These are phyloP conservation scores for Callorhinus ursinus DNA, from an alignment of 2,113 vertebrate species.

Conservation along the genomic window DNA sequence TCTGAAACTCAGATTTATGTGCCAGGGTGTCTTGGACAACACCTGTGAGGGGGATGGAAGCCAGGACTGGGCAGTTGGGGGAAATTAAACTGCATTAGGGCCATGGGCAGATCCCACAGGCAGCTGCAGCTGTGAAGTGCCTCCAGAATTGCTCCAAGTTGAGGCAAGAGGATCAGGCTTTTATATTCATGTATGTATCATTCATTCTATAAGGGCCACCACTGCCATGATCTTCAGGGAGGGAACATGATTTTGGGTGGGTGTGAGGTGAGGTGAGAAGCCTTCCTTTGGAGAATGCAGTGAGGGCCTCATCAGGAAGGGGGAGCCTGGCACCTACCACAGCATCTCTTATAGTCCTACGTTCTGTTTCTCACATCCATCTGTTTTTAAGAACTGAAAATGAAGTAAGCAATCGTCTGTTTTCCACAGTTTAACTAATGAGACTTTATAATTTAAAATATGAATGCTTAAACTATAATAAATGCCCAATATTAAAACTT, in stretches of 20 bases:
- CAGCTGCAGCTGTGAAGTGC: too few species aligned
- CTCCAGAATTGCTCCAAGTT: neutral
- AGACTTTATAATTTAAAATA: slow-evolving; percentile 37
- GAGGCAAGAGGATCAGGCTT: neutral
- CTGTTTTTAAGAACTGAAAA: slow-evolving; percentile 21
- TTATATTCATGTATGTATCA: too few species aligned
- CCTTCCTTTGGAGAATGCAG: neutral
- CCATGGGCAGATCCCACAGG: neutral
- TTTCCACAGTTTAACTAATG: neutral
- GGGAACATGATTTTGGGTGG: neutral
- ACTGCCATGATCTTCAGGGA: neutral
- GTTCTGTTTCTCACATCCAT: neutral
- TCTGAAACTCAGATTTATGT: neutral
- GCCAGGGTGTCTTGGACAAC: neutral
- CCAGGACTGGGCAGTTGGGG: neutral
- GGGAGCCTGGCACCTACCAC: accelerated
- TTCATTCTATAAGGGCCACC: neutral
- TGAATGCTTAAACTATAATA: slow-evolving; percentile 27
- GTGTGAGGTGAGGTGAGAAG: neutral
- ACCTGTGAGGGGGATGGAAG: neutral
- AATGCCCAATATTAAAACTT: slow-evolving; percentile 3
- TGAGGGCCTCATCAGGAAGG: neutral
- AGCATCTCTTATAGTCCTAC: neutral
- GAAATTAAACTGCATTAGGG: neutral
- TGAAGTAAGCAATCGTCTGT: neutral